Conservation (phyloP, 2,113 vertebrate species). For the Mormyrus iriodes region DNA sequence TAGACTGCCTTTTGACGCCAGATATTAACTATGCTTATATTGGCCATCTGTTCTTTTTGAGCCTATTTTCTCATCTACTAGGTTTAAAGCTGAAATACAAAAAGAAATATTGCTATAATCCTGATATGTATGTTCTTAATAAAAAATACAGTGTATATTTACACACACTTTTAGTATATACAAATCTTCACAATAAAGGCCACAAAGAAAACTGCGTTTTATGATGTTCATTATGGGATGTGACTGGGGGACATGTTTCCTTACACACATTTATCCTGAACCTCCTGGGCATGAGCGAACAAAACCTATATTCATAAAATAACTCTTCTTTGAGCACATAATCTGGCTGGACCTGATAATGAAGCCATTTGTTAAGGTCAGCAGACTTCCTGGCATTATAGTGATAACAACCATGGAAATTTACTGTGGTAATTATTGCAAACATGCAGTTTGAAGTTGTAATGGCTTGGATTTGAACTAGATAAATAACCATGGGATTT, state of each 20-base stretch:
- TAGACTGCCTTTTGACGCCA: neutral
- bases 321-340: conserved; percentile 16
- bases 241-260: neutral
- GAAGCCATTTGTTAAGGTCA: conserved; percentile 20
- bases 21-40: neutral
- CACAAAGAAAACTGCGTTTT: neutral
- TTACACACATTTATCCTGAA: neutral
- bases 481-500: neutral
- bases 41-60: neutral
- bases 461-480: neutral
- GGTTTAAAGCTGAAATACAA: neutral
- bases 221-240: neutral
- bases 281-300: neutral
- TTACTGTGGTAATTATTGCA: conserved; percentile 1
- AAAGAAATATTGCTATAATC: neutral
- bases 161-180: neutral
- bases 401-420: neutral
- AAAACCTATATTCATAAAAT: conserved; percentile 19
- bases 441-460: neutral
- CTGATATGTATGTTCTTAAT: neutral
- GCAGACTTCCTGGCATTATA: neutral
- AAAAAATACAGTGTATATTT: neutral
- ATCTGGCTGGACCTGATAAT: neutral
- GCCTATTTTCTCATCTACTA: neutral
- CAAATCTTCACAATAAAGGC: neutral